A percentile compares a stretch with the other conserved stretches of the same genome.
phyloP scores from a whole-genome alignment of 1,140 invertebrate species.

The Psix sp. region DNA sequence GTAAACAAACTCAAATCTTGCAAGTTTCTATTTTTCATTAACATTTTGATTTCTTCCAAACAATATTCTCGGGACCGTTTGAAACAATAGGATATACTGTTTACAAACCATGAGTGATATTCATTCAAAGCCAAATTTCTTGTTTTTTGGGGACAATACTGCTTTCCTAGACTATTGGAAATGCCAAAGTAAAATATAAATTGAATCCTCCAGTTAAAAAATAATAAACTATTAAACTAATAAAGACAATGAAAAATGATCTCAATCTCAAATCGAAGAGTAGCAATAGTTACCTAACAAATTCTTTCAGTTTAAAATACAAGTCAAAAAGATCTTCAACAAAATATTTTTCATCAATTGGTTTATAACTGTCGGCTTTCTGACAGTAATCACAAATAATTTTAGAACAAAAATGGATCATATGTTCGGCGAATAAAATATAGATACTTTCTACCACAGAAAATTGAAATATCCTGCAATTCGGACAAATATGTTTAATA shows the following conservation, averaged over 20 bases:
- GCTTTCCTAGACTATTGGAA: conserved; percentile 19
- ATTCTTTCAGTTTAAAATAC: conserved; percentile 17
- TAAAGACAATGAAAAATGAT: too few species aligned
- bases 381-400: not conserved
- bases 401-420: not conserved
- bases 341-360: not conserved
- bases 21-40: conserved; percentile 5
- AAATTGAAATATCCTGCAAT: conserved; percentile 19
- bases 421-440: conserved; percentile 9
- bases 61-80: conserved; percentile 3
- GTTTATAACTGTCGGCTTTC: not conserved
- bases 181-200: too few species aligned
- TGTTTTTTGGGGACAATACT: conserved; percentile 3
- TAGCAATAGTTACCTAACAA: too few species aligned
- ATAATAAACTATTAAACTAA: too few species aligned
- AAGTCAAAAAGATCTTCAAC: conserved; percentile 5
- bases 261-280: too few species aligned
- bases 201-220: too few species aligned
- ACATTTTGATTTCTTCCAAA: conserved; percentile 5
- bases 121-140: conserved; percentile 1
- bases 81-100: conserved; percentile 11
- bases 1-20: conserved; percentile 13
- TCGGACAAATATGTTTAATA: too few species aligned
- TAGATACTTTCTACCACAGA: conserved; percentile 1
- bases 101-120: conserved; percentile 13